Conservation (phyloP, 1,140 invertebrate species). For the Akabosia matsudoensis region DNA sequence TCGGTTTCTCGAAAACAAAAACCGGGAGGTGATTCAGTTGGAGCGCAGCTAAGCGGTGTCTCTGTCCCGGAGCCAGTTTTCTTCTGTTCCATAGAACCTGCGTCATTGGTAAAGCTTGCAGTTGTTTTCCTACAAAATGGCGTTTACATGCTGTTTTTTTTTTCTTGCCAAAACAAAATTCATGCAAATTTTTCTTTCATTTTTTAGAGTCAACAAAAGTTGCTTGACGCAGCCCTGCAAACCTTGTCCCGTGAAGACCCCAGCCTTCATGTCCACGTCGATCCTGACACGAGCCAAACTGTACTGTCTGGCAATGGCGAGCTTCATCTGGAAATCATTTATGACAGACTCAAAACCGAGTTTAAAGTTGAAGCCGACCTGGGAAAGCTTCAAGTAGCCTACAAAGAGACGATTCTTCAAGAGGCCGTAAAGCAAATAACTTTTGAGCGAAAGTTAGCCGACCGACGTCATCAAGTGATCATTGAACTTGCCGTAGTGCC, state of each 20-base stretch:
- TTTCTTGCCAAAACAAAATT: neutral
- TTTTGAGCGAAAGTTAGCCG: conserved; percentile 39
- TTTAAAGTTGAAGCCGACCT: conserved; percentile 89
- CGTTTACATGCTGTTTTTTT: neutral
- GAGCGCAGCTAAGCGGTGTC: conserved; percentile 59
- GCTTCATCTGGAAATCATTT: conserved; percentile 91
- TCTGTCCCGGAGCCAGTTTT: conserved; percentile 89
- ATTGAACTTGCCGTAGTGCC: conserved; percentile 40
- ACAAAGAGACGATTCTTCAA: conserved; percentile 70
- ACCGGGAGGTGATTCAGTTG: conserved; percentile 49
- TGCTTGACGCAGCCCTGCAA: conserved; percentile 78
- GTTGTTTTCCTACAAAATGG: neutral
- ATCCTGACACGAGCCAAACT: conserved; percentile 79
- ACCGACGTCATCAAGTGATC: conserved; percentile 39
- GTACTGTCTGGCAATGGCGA: conserved; percentile 84
- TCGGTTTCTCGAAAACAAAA: conserved; percentile 57
- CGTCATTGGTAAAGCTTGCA: conserved; percentile 65
- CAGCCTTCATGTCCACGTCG: conserved; percentile 73
- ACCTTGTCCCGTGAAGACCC: conserved; percentile 90
- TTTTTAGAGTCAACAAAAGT: conserved; percentile 60
- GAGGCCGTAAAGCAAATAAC: conserved; percentile 47
- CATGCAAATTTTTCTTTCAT: neutral
- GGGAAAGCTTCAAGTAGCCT: conserved; percentile 92
- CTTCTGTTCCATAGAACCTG: conserved; percentile 93
- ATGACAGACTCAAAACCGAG: conserved; percentile 77